Base-by-base conservation (phyloP, 2,113 vertebrate genomes). In the Phoenicopterus ruber region DNA sequence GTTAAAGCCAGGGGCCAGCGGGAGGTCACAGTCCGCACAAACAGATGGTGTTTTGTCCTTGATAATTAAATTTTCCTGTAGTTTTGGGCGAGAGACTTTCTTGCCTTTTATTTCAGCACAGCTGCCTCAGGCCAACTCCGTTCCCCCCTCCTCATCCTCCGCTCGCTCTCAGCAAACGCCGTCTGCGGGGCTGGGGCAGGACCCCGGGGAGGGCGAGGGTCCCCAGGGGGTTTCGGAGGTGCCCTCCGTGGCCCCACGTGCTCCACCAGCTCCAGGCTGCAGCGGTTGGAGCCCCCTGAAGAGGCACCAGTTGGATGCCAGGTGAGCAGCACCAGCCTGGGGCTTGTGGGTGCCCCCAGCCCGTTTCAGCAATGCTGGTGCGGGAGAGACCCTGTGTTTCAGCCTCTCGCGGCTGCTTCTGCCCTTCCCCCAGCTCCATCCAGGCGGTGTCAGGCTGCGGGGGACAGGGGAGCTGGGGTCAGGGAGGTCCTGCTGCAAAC, bases 41-140 rank as follows among this genome's bases (percentile, higher is more conserved):
- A 92, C 96, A 97, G 95, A 97, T 97, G 97, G 88, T 87, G 81
- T 94, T 92, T 95, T 93, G 93, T 94, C 92, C 95, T 91, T 89
- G 95, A 18, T 94, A 96, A 96, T 92, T 96, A 91, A 92, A 91
- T 93, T 90, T 93, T 42, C 80, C 80, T 93, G 71, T 78, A 74
- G 65, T 92, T 94, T 83, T 72, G 93, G 65, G 90, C 0, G 2
- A 88, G 88, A 94, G 69, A 47, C 52, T 80, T 94, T 79, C 42
- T 80, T 78, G 83, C 88, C 67, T 92, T 92, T 52, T 76, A 52
- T 90, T 91, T 81, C 76, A 55, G 63, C 71, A 38, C 67, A 91
- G 67, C 95, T 96, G 88, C 42, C 34, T 86, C 1, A 0, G n/a
- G 74, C 52, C 85, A 80, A 3, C 31, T 66, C 44, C 0, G 4